Conservation (phyloP, 2,113 vertebrate genomes). For the Kobus ellipsiprymnus region DNA sequence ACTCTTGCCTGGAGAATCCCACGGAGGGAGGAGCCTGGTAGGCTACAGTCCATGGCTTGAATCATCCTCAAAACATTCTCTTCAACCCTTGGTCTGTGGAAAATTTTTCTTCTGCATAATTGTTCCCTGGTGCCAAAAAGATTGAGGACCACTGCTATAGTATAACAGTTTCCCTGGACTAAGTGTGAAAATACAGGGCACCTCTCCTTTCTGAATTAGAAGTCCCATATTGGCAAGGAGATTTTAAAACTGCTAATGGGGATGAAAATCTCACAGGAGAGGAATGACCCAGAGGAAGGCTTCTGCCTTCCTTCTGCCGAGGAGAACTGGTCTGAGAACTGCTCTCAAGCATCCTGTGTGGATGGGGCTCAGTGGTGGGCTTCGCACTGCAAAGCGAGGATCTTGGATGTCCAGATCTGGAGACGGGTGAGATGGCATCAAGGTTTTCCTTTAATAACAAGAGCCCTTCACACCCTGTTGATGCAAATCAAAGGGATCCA, state of each 20-base stretch:
- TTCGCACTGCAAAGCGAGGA: background rate
- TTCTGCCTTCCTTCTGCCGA: background rate
- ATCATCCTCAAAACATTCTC: background rate
- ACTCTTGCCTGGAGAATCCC: too few species aligned
- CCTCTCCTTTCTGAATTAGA: background rate
- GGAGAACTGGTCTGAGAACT: background rate
- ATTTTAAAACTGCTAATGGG: background rate
- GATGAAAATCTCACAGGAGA: background rate
- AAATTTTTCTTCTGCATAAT: background rate
- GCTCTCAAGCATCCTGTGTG: background rate
- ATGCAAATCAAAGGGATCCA: conserved; percentile 63
- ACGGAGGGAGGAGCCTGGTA: too few species aligned
- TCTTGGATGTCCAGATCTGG: background rate
- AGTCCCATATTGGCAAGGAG: background rate
- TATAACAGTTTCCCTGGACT: background rate
- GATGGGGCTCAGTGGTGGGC: background rate
- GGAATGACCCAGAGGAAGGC: background rate
- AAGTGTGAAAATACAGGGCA: background rate
- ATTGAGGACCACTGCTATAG: background rate
- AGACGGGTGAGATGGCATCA: background rate
- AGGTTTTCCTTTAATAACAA: conserved; percentile 50
- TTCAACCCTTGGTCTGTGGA: background rate
- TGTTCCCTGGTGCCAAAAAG: background rate
- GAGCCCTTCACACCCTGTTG: conserved; percentile 69
- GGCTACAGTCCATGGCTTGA: background rate